These are phyloP conservation scores for Entelurus aequoreus DNA, from an alignment of 2,113 vertebrate species.

Conservation along the genomic window DNA sequence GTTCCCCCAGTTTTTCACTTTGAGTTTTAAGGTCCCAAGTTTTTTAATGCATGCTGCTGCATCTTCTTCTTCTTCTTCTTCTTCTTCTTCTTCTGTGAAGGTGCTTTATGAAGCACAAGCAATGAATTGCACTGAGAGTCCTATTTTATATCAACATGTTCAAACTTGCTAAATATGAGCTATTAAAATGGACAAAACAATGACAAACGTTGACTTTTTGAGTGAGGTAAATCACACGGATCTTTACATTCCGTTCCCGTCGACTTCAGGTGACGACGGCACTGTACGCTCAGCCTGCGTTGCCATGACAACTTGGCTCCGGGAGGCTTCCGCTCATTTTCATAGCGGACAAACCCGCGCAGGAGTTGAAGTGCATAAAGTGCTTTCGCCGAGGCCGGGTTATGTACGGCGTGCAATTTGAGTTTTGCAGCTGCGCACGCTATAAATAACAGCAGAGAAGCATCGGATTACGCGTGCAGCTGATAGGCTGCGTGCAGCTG, in stretches of 20 bases:
- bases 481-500: slow-evolving; percentile 30
- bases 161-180: background rate
- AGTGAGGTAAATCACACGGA: background rate
- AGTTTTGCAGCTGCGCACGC: slow-evolving; percentile 41
- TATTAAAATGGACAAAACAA: background rate
- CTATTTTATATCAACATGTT: background rate
- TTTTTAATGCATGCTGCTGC: background rate
- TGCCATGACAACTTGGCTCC: too few relatives aligned
- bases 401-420: slow-evolving; percentile 4
- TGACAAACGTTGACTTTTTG: background rate
- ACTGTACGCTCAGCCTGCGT: too few relatives aligned
- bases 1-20: too few relatives aligned
- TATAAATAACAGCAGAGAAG: slow-evolving; percentile 29
- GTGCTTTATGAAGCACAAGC: background rate
- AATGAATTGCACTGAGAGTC: background rate
- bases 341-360: background rate
- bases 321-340: background rate
- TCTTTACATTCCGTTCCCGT: background rate
- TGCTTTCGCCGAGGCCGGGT: background rate
- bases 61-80: too few relatives aligned
- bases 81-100: background rate
- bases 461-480: slow-evolving; percentile 31
- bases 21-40: too few relatives aligned
- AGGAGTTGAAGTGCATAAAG: too few relatives aligned
- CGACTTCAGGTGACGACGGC: too few relatives aligned